Percentiles rank a stretch among this genome's conserved stretches.
Evolutionary conservation across 2,113 vertebrate species (phyloP).

Genomic region (Centropus unirufus): DNA sequence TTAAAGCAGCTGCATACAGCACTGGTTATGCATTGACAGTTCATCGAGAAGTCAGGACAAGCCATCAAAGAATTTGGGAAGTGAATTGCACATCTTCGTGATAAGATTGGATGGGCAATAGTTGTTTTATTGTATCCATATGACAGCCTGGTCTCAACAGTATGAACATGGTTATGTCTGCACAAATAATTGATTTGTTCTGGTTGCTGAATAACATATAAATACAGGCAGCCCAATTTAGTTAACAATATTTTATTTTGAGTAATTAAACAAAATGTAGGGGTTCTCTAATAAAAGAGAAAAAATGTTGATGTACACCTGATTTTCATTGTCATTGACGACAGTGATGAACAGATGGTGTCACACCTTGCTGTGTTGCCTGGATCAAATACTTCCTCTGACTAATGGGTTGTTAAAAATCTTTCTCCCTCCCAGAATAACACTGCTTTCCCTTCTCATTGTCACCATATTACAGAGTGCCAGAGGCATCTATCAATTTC

Average conservation of each 20-base stretch:
- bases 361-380: neutral
- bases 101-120: neutral
- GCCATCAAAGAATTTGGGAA: neutral
- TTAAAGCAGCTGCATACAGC: neutral
- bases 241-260: neutral
- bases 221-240: neutral
- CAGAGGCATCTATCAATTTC: neutral
- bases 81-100: accelerated
- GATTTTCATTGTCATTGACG: neutral
- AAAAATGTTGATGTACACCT: neutral
- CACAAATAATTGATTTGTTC: neutral
- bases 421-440: neutral
- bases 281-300: neutral
- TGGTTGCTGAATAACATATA: neutral
- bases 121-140: neutral
- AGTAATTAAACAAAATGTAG: neutral
- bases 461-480: neutral
- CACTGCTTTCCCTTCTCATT: neutral
- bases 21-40: neutral
- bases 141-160: neutral
- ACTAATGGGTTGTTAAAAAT: neutral
- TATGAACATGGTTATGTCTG: neutral
- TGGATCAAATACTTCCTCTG: neutral
- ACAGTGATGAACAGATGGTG: constrained; percentile 13
- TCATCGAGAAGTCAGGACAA: neutral